Percentiles rank a stretch among this genome's conserved stretches.
These are phyloP conservation scores for Sussaba pulchella DNA, from an alignment of 2,888 invertebrate species.

Conservation along the genomic window DNA sequence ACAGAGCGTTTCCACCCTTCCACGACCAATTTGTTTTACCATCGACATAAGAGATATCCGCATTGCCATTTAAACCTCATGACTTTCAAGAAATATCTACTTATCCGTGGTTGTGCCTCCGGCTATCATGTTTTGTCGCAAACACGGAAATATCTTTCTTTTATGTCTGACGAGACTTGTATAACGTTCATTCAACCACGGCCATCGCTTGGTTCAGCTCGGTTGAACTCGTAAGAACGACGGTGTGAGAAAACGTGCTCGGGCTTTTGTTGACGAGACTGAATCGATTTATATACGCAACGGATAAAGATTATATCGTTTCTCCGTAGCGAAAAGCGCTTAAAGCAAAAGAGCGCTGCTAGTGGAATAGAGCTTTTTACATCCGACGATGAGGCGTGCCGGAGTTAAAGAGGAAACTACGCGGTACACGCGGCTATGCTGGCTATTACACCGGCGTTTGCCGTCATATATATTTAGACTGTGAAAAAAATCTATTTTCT, in stretches of 20 bases:
- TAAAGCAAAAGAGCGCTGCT: not conserved
- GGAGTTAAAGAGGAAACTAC: slow-evolving; percentile 1
- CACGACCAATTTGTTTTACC: not conserved
- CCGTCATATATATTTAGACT: no score
- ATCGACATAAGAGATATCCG: not conserved
- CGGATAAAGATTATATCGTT: slow-evolving; percentile 48
- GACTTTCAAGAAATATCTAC: not conserved
- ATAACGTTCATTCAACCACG: slow-evolving; percentile 53
- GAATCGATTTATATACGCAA: slow-evolving; percentile 48
- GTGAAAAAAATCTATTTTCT: no score
- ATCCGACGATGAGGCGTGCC: not conserved
- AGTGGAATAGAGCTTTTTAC: slow-evolving; percentile 13
- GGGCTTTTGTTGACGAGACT: slow-evolving; percentile 23
- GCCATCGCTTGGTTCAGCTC: slow-evolving; percentile 7
- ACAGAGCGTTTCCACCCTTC: not conserved
- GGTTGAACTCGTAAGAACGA: not conserved
- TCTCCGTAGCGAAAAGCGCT: slow-evolving; percentile 20
- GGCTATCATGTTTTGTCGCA: not conserved
- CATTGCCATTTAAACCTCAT: not conserved
- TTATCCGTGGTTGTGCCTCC: not conserved
- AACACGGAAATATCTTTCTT: slow-evolving; percentile 35
- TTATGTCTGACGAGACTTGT: slow-evolving; percentile 50
- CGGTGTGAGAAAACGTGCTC: slow-evolving; percentile 57
- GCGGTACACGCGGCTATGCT: not conserved
- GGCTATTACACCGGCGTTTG: not conserved